These are phyloP conservation scores for Peromyscus maniculatus DNA, from an alignment of 2,113 vertebrate species.

Conservation along the genomic window DNA sequence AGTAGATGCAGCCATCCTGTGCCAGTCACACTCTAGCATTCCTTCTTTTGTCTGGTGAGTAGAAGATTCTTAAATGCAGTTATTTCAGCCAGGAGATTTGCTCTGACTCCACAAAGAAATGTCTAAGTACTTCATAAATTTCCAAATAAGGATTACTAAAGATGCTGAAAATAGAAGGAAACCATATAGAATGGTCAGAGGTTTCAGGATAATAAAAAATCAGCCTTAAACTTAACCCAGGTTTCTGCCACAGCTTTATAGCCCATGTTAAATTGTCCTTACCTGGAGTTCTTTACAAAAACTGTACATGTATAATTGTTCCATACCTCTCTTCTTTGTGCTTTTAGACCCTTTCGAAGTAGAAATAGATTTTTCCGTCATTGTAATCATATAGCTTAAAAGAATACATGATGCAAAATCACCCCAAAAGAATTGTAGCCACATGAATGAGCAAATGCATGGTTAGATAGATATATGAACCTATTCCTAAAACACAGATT, in stretches of 20 bases:
- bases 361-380: background rate
- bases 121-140: background rate
- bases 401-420: background rate
- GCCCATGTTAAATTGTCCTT: background rate
- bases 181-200: background rate
- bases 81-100: background rate
- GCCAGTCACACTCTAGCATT: background rate
- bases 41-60: background rate
- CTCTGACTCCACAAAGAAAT: slow-evolving; percentile 5
- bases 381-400: background rate
- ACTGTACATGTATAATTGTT: background rate
- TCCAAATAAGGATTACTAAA: slow-evolving; percentile 53
- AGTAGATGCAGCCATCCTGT: background rate
- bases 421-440: background rate
- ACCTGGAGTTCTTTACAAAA: background rate
- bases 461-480: background rate
- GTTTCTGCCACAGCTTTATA: background rate
- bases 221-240: background rate
- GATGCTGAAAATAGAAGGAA: slow-evolving; percentile 32
- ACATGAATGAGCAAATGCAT: background rate
- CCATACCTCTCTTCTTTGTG: background rate
- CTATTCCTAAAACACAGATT: background rate
- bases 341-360: background rate
- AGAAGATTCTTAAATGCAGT: background rate
- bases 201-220: background rate